Conservation (phyloP, 2,113 vertebrate species). For the Pluvialis apricaria region DNA sequence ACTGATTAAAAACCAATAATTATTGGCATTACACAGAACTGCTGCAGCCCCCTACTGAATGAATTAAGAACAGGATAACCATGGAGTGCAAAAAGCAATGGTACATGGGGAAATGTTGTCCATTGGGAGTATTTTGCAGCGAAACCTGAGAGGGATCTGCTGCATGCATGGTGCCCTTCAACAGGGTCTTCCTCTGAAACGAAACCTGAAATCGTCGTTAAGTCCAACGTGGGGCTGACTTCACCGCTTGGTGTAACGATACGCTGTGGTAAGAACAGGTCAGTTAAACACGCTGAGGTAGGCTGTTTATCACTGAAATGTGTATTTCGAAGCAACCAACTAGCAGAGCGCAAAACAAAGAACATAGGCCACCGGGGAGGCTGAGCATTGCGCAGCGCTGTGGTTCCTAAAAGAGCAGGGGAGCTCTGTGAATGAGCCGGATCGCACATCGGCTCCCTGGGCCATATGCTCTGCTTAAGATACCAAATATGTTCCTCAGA, state of each 20-base stretch:
- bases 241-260: neutral
- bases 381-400: rapidly evolving
- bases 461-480: neutral
- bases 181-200: neutral
- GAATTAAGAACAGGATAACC: neutral
- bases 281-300: neutral
- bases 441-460: neutral
- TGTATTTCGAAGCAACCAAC: neutral
- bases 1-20: neutral
- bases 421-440: neutral
- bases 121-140: neutral
- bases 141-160: neutral
- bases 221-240: neutral
- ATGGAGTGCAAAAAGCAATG: rapidly evolving
- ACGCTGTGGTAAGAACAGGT: neutral
- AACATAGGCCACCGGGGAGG: neutral
- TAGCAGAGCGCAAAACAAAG: neutral
- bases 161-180: neutral
- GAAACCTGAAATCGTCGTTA: neutral
- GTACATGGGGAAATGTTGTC: neutral
- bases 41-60: neutral
- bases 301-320: neutral
- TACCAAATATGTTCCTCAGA: neutral
- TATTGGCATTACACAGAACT: neutral
- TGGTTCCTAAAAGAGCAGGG: neutral